These are phyloP conservation scores for Zophobas morio DNA, from an alignment of 1,140 invertebrate genomes.

Conservation along the genomic window DNA sequence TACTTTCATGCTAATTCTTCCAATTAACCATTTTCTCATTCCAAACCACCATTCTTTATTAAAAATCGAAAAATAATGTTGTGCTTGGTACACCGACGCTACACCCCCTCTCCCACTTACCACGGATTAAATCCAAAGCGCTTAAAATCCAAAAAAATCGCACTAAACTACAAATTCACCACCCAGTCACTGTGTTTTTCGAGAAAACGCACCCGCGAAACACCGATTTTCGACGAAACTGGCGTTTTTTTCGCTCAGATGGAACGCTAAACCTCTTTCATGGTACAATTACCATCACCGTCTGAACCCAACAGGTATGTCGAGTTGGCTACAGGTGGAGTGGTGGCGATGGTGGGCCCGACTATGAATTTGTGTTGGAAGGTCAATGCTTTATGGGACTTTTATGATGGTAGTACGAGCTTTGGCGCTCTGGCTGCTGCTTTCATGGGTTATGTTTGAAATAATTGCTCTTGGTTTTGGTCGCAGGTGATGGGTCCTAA, in stretches of 20 bases:
- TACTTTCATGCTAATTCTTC: neutral
- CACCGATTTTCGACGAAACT: conserved; percentile 10
- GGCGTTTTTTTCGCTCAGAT: conserved; percentile 10
- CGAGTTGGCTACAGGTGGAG: conserved; percentile 43
- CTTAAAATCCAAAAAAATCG: conserved; percentile 1
- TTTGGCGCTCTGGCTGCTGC: no score
- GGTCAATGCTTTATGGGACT: conserved; percentile 22
- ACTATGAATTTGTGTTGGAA: conserved; percentile 32
- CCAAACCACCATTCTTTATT: neutral
- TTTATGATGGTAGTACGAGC: no score
- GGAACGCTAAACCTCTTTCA: conserved; percentile 7
- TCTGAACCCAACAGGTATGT: conserved; percentile 46
- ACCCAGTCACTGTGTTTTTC: conserved; percentile 1
- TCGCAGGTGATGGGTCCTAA: no score
- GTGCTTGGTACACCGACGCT: conserved; percentile 2
- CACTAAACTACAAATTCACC: neutral
- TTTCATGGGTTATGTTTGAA: no score
- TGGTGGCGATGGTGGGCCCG: neutral
- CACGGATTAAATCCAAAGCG: neutral
- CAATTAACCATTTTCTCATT: neutral
- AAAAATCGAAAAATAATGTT: neutral
- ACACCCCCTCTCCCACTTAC: conserved; percentile 16
- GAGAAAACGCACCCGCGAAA: neutral
- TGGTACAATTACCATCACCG: conserved; percentile 41
- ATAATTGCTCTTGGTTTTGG: no score